Base-by-base conservation (phyloP, 2,888 invertebrate genomes). In the Magallana nippona region DNA sequence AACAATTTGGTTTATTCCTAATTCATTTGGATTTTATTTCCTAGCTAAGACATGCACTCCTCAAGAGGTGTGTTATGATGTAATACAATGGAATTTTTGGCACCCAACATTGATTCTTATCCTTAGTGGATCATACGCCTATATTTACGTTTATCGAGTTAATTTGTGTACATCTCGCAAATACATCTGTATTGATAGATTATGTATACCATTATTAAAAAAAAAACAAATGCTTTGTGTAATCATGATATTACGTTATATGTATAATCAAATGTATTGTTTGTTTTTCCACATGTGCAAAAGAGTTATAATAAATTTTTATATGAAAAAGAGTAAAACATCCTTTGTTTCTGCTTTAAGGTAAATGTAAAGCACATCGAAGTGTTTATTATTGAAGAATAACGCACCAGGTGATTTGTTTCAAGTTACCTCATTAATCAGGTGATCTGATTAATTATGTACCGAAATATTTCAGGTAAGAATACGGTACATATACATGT, bases 271-370 rank as follows among this genome's bases (percentile, higher is more conserved):
- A 71, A 71, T 71, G 32, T 63, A 63, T 71, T 62, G n/a, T 10
- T 27, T 11, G 27, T 44, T 32, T 71, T 71, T 71, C 32, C 27
- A 71, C 27, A 71, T 71, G 71, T 71, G 19, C 71, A 27, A 15
- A 71, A 27, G 71, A 71, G 13, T 63, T 71, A 71, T 32, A 71
- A 32, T 71, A 71, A 71, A 71, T 71, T 71, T n/a, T 15, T 71
- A 71, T 27, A 13, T 13, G 27, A 63, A 2, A 63, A 8, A 22
- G 32, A 11, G 27, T 2, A 44, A 44, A 44, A 44, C 5, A 44
- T 44, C 44, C 44, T 44, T 15, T 71, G 27, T 71, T 22, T 71
- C 3, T 27, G 32, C 32, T 27, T 71, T 27, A 15, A 10, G 11
- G 22, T 22, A 15, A 13, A 27, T 71, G 71, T 15, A 19, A 10